Conservation (phyloP, 2,888 invertebrate species). For the Chloroclystis v-ata region DNA sequence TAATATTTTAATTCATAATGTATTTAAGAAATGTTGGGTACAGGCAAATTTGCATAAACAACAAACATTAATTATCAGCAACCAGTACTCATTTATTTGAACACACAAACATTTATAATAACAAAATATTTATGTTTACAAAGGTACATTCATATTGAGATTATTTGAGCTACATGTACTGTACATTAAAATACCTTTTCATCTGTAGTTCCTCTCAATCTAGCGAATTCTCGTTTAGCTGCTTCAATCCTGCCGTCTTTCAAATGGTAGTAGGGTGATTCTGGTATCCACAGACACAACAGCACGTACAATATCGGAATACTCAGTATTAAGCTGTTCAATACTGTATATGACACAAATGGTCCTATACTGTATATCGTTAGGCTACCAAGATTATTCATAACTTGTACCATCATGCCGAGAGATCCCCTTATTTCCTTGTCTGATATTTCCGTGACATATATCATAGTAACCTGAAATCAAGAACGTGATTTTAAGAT, state of each 20-base stretch:
- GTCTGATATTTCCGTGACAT: slow-evolving; percentile 74
- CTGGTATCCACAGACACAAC: slow-evolving; percentile 78
- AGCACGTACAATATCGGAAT: slow-evolving; percentile 69
- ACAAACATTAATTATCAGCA: no score
- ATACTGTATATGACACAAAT: slow-evolving; percentile 62
- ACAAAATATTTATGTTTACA: no score
- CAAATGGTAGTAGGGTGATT: slow-evolving; percentile 80
- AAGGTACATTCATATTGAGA: no score
- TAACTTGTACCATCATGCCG: slow-evolving; percentile 70
- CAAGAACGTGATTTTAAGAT: background rate
- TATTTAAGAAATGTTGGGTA: no score
- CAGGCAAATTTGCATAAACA: no score
- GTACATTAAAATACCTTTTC: no score
- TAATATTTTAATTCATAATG: no score
- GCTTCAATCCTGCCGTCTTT: slow-evolving; percentile 68
- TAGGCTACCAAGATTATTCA: slow-evolving; percentile 68
- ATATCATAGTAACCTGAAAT: slow-evolving; percentile 72
- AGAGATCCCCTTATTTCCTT: slow-evolving; percentile 70
- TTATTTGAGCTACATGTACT: no score
- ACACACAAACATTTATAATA: no score
- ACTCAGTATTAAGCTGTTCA: slow-evolving; percentile 64
- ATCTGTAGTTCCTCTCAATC: slow-evolving; percentile 63
- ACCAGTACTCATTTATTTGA: no score
- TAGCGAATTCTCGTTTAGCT: slow-evolving; percentile 63
- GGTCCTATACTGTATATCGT: slow-evolving; percentile 68